Base-by-base conservation (phyloP, 2,113 vertebrate genomes). In the Crotophaga sulcirostris region DNA sequence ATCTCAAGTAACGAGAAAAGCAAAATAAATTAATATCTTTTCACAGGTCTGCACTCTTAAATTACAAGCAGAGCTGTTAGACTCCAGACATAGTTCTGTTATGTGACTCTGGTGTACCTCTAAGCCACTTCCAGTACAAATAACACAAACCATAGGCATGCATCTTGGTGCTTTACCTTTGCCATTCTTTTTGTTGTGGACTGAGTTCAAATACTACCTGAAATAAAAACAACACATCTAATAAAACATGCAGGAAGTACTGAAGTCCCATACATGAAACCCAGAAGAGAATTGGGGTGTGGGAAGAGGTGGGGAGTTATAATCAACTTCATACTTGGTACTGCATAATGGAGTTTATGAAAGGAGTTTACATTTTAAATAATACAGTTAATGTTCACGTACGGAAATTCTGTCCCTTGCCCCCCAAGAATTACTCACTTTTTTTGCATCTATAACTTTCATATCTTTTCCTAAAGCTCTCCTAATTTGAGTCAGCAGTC, bases 181-280 rank as follows among this genome's bases (percentile, higher is more conserved):
- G 99, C 99, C 99, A 99, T 60, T 99, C 97, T 97, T 97, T 98
- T 89, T 99, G 99, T 70, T 98, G 97, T 60, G 99, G 99, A 44
- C 98, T 98, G 34, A 99, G 98, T 33, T 99, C 99, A 98, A 99
- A 99, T 64, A 98, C 93, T 45, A 98, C 99, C 99, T 99, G 96
- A 86, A 97, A 98, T 29, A 95, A 84, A 97, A 93, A 84, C 56
- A 87, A 78, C 19, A 74, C 42, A 74, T 42, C 25, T 90, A n/a
- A 44, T 81, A 60, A 91, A 85, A 64, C 15, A 75, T 8, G 60
- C 3, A 78, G 44, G 85, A 72, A 95, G 45, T 33, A 88, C 0
- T 54, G 28, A 77, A 67, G 34, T 56, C 24, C 24, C 36, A 74
- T 44, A n/a, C 42, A 76, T 8, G 25, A 90, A 90, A 86, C 6